Base-by-base conservation (phyloP, 2,888 invertebrate genomes). In the Sympetrum striolatum region DNA sequence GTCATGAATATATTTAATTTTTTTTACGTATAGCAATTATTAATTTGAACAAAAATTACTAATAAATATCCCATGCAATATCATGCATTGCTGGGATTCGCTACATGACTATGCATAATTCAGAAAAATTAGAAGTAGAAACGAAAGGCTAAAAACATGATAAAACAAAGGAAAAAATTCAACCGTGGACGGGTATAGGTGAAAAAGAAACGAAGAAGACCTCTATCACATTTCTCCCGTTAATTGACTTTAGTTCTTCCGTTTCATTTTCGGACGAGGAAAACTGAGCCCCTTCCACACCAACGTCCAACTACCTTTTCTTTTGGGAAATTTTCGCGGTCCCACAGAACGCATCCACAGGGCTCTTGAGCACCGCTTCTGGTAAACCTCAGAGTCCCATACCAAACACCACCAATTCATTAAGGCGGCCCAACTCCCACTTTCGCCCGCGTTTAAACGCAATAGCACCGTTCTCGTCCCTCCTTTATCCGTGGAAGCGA, bases 391-490 rank as follows among this genome's bases (percentile, higher is more conserved):
- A 86, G 22, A 37, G 37, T 35, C 80, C 18, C 39, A 25, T 31
- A 81, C 25, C 81, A 53, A 58, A 58, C 48, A 37, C 60, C 86
- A 60, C 35, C 86, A 86, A 86, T 86, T 86, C 86, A 86, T 86
- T 86, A 86, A 58, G 58, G 37, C 58, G 37, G 6, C 64, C 86
- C 25, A 35, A 15, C 5, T 35, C 44, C 44, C 44, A 44, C n/a
- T 60, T 22, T 22, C 64, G 25, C 25, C 60, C 73, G 12, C 73
- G 10, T 31, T 25, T 31, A 0, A 73, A 73, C 73, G 73, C 73
- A 73, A 25, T 31, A 22, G 5, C 31, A 3, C 73, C 73, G 10
- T 73, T 73, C 31, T 25, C 73, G 10, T 31, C 2, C 12, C 25
- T 25, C 53, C 53, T 53, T 31, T 73, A 14, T 73, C 25, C 73